Base-by-base conservation (phyloP, 2,113 vertebrate species). In the Ptyas mucosa region DNA sequence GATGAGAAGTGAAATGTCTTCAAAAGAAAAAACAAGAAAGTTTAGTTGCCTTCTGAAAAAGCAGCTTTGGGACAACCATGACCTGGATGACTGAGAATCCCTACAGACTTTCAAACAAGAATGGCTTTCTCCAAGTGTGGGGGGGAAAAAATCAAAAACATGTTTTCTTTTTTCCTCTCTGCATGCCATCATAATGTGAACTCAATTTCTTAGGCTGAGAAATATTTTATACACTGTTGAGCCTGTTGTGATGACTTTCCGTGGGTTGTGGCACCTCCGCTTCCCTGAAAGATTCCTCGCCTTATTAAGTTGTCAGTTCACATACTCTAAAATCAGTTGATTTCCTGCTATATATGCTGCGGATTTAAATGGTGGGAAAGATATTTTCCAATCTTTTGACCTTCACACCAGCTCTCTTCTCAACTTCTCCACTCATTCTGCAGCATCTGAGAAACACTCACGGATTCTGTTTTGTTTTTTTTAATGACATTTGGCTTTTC, bases 311-410 rank as follows among this genome's bases (percentile, higher is more conserved):
- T 85, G 64, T 11, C 46, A 51, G 15, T 55, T 61, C 39, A 23
- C 52, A 86, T 87, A 81, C 34, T 43, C 87, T 0, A 0, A n/a
- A 39, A 54, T 54, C 0, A 0, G 20, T 51, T 39, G 58, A 43
- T 9, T 53, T 91, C 87, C 55, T 89, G 69, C 4, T 86, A 3
- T 64, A 58, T 51, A 90, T 93, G 89, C 46, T 12, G 18, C 29
- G 64, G 46, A n/a, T 24, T 2, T 5, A 29, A 58, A 69, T 43
- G 43, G n/a, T 34, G 15, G 14, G 64, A 18, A 34, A 75, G 14
- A 75, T 75, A 34, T 34, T 75, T 75, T 75, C 15, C 64, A 75
- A 34, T 15, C 14, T 75, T 75, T 34, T 75, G 64, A 75, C n/a
- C 64, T 75, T 34, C 64, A 34, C 2, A 18, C n/a, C n/a, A 0